Evolutionary conservation across 2,113 vertebrate genomes (phyloP), one percentile per base, ranked within the genome.

Genomic region (Chlamydotis undulata): DNA sequence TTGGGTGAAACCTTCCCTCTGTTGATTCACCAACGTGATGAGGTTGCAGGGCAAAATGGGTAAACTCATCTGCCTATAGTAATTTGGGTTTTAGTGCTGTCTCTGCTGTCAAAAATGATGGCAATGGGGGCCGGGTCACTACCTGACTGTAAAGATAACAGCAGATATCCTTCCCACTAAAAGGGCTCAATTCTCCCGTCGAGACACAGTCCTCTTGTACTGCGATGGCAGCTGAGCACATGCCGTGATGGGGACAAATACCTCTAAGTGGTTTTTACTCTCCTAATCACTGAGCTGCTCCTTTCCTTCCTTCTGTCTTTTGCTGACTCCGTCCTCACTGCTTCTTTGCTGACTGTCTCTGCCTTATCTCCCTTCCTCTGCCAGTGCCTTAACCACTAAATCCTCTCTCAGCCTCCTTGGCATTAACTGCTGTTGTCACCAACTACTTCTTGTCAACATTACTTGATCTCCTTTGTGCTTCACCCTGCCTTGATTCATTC

Each of bases 351-450:
- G 71, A 15, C 70, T 69, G 28, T 3, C 37, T 50, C 49, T 90
- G 76, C 69, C 39, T 86, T 79, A 76, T 82, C 88, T 90, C 70
- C 9, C 9, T 28, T 85, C 19, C 8, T 71, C 49, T 79, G 59
- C 45, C 12, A 8, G 49, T 89, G 83, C 90, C 80, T 76, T 56
- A 93, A 50, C 90, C 83, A 69, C 59, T 94, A 95, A 95, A 95
- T 87, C 88, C 88, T 73, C 69, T 76, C 80, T 87, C 83, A 70
- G 49, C 41, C 74, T 90, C 69, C 56, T 59, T 14, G 53, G 85
- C 25, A 82, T 92, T 95, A 97, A 93, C 79, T 95, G 86, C 90
- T 73, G 61, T 76, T 96, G 94, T 97, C 95, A 90, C 79, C 95
- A 77, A 61, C 80, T 95, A 83, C 73, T 92, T 94, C 93, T 96